A percentile compares a stretch with the other conserved stretches of the same genome.
These are phyloP conservation scores for human DNA, from an alignment of 2,113 vertebrate genomes.

Conservation along the genomic window DNA sequence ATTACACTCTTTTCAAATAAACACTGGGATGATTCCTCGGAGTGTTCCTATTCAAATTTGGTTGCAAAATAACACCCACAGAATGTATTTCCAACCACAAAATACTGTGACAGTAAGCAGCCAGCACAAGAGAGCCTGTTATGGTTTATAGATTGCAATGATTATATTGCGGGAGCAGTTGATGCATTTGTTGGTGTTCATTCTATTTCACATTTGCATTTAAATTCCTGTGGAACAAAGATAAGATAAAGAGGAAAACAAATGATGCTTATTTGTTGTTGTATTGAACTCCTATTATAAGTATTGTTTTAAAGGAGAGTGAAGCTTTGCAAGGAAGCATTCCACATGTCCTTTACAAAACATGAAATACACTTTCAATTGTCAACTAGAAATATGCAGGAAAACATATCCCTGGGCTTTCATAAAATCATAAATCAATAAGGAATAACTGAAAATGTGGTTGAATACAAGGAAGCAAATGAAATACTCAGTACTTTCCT, in stretches of 20 bases:
- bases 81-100: constrained; percentile 62
- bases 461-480: constrained; percentile 73
- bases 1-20: constrained; percentile 66
- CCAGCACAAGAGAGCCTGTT: constrained; percentile 68
- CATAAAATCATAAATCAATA: constrained; percentile 82
- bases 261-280: constrained; percentile 79
- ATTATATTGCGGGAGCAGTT: constrained; percentile 65
- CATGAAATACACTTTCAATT: constrained; percentile 62
- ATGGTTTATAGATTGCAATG: constrained; percentile 69
- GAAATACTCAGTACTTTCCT: constrained; percentile 66
- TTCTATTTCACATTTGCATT: constrained; percentile 82
- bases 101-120: constrained; percentile 73
- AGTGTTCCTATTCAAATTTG: constrained; percentile 58
- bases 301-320: constrained; percentile 53
- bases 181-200: constrained; percentile 75
- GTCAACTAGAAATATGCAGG: constrained; percentile 65
- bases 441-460: constrained; percentile 74
- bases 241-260: constrained; percentile 82
- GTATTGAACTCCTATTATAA: constrained; percentile 73
- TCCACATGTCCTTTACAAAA: constrained; percentile 49
- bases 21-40: constrained; percentile 68
- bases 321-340: constrained; percentile 50
- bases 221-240: constrained; percentile 81
- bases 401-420: constrained; percentile 70
- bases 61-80: constrained; percentile 60